These are phyloP conservation scores for Hydrolagus colliei DNA, from an alignment of 2,797 vertebrate species.

Conservation along the genomic window DNA sequence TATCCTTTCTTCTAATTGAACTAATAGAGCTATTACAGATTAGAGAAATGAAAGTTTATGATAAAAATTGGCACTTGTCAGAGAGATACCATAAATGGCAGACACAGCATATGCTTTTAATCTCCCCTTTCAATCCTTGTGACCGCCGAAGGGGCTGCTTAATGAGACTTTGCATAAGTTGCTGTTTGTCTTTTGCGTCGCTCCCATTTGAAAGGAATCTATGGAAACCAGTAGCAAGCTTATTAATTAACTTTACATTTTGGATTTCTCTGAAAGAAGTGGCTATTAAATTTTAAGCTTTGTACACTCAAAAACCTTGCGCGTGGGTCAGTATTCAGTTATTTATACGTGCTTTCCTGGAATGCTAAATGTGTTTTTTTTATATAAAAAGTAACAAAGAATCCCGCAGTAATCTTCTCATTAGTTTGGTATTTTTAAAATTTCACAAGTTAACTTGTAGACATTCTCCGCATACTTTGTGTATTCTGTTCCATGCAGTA, in stretches of 20 bases:
- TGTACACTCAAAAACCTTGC: conserved; percentile 54
- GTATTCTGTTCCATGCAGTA: not conserved
- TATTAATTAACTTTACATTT: conserved; percentile 77
- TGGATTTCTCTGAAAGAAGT: conserved; percentile 63
- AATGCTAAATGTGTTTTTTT: conserved; percentile 47
- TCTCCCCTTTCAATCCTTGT: conserved; percentile 52
- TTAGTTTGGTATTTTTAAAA: conserved; percentile 31
- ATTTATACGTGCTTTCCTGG: conserved; percentile 59
- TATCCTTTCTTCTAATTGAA: not conserved
- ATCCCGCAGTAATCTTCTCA: conserved; percentile 29
- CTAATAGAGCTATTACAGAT: not conserved
- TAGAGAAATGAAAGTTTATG: conserved; percentile 11
- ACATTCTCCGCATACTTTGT: conserved; percentile 18
- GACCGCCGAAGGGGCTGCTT: conserved; percentile 64
- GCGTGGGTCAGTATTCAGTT: conserved; percentile 58
- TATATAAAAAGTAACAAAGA: conserved; percentile 15
- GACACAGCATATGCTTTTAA: conserved; percentile 38
- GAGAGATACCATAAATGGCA: conserved; percentile 21
- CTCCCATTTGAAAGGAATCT: conserved; percentile 72
- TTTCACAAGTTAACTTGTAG: conserved; percentile 18
- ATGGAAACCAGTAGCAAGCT: conserved; percentile 68
- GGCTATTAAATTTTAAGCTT: conserved; percentile 56
- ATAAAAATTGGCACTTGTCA: conserved; percentile 10
- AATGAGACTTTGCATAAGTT: conserved; percentile 65
- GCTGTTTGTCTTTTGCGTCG: conserved; percentile 61